Percentiles rank a stretch among this genome's conserved stretches.
phyloP scores from a whole-genome alignment of 2,797 vertebrate genomes.

The Rhyacichthys aspro region DNA sequence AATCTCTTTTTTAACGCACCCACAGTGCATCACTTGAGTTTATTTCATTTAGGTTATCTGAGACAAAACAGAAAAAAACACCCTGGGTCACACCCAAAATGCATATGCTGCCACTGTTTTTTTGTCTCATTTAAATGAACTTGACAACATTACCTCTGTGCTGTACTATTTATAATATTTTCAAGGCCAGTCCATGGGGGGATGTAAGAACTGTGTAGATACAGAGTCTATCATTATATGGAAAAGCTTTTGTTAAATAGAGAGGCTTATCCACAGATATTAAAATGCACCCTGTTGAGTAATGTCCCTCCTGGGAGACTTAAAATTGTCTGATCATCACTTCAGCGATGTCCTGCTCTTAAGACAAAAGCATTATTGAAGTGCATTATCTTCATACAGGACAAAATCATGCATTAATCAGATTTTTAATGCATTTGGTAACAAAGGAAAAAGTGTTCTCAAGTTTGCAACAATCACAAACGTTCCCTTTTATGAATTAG shows the following conservation, averaged over 20 bases:
- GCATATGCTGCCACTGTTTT: not conserved
- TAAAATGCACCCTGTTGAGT: conserved; percentile 44
- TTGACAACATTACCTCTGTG: no score
- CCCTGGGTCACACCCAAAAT: conserved; percentile 5
- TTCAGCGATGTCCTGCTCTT: conserved; percentile 49
- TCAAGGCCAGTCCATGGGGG: no score
- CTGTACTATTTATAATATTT: no score
- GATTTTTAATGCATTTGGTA: not conserved
- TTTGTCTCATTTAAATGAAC: not conserved
- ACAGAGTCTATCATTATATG: no score
- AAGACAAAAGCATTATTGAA: conserved; percentile 54
- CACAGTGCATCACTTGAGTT: no score
- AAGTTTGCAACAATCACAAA: conserved; percentile 26
- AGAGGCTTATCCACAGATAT: conserved; percentile 15
- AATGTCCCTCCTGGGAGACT: conserved; percentile 28
- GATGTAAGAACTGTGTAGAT: no score
- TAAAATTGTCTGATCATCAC: conserved; percentile 46
- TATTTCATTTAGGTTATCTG: not conserved
- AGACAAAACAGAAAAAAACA: not conserved
- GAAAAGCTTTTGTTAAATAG: not conserved
- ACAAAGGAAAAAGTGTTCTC: conserved; percentile 7
- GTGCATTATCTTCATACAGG: not conserved
- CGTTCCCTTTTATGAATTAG: not conserved
- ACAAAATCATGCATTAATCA: not conserved
- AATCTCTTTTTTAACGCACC: not conserved